phyloP scores from a whole-genome alignment of 2,888 invertebrate species.

The Hyles lineata region DNA sequence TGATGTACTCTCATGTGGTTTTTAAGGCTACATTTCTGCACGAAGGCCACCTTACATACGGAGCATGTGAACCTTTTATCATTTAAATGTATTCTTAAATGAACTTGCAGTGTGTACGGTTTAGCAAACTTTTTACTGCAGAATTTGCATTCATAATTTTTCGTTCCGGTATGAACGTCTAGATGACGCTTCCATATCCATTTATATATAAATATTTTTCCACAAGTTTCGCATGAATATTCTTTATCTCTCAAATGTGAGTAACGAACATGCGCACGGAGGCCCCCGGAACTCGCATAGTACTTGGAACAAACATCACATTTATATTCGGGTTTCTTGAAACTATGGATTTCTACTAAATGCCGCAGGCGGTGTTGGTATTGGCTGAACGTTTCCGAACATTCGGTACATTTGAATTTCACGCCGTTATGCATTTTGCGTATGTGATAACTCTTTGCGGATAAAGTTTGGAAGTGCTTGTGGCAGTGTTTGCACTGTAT shows the following conservation, averaged over 20 bases:
- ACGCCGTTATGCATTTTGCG: conserved; percentile 44
- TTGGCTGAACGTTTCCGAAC: conserved; percentile 37
- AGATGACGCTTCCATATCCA: conserved; percentile 43
- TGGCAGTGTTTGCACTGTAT: conserved; percentile 43
- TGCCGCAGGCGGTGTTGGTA: conserved; percentile 42
- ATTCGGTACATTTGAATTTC: conserved; percentile 42
- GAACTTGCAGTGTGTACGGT: conserved; percentile 50
- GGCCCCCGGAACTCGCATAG: conserved; percentile 39
- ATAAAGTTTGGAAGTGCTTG: conserved; percentile 39
- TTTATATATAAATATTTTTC: conserved; percentile 40
- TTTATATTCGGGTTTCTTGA: conserved; percentile 41
- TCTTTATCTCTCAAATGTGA: conserved; percentile 39
- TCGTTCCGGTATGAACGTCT: conserved; percentile 46
- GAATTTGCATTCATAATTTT: conserved; percentile 66
- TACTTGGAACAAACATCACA: conserved; percentile 40
- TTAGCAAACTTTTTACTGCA: conserved; percentile 62
- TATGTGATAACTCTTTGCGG: conserved; percentile 42
- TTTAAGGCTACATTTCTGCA: conserved; percentile 58
- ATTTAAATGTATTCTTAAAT: conserved; percentile 55
- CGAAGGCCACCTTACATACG: conserved; percentile 52
- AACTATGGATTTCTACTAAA: conserved; percentile 37
- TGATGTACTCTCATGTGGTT: conserved; percentile 44
- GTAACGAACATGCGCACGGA: conserved; percentile 39
- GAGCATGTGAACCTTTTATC: conserved; percentile 51
- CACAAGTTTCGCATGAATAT: conserved; percentile 40